phyloP scores from a whole-genome alignment of 1,140 invertebrate genomes.

The Adelges cooleyi region DNA sequence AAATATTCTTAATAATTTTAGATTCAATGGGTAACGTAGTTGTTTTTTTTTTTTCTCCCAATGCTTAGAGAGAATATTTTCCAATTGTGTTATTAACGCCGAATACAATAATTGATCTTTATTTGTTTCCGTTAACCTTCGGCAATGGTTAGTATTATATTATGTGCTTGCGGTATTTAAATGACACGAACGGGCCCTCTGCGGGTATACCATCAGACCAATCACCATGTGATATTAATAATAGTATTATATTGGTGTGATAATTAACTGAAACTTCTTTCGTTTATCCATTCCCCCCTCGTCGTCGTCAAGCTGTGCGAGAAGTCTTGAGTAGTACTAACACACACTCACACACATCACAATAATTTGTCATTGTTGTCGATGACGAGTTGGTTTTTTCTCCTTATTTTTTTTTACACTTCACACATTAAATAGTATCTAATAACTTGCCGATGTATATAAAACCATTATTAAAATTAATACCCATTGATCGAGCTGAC shows the following conservation, averaged over 20 bases:
- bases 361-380: conserved; percentile 13
- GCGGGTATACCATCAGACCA: neutral
- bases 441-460: neutral
- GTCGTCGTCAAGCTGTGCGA: no score
- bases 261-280: conserved; percentile 12
- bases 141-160: neutral
- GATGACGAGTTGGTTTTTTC: conserved; percentile 1
- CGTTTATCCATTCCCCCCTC: neutral
- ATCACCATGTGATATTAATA: no score
- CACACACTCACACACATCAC: neutral
- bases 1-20: no score
- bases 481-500: no score
- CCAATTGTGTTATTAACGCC: no score
- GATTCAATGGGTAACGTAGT: no score
- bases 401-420: neutral
- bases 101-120: no score
- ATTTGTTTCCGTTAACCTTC: conserved; percentile 11
- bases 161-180: no score
- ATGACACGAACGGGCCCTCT: conserved; percentile 17
- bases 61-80: no score
- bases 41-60: no score
- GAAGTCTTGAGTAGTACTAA: neutral
- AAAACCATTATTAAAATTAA: no score
- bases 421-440: neutral
- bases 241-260: neutral